These are phyloP conservation scores for Drosophila mayaguana DNA, from an alignment of 2,888 invertebrate species.

Conservation along the genomic window DNA sequence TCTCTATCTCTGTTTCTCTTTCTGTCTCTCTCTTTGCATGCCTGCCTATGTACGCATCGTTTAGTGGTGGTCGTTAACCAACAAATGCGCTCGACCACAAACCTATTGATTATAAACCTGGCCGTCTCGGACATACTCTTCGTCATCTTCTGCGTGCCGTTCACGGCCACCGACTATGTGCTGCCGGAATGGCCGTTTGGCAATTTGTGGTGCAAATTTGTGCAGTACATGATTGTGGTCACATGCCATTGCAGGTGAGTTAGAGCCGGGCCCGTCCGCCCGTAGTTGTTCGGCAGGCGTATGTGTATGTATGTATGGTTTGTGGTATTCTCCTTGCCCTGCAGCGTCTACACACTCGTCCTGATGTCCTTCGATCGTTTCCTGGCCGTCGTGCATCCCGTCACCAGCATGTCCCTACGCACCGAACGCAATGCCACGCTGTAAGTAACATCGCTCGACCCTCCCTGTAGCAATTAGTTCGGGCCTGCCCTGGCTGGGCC, in stretches of 20 bases:
- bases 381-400: slow-evolving; percentile 96
- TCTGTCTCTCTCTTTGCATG: slow-evolving; percentile 10
- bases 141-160: slow-evolving; percentile 96
- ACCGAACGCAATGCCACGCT: slow-evolving; percentile 92
- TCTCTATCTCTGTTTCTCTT: not conserved
- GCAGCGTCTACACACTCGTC: slow-evolving; percentile 95
- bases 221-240: slow-evolving; percentile 96
- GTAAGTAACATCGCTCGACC: slow-evolving; percentile 75
- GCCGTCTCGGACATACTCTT: slow-evolving; percentile 96
- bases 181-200: slow-evolving; percentile 96
- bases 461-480: slow-evolving; percentile 33
- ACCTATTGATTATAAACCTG: slow-evolving; percentile 95
- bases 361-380: slow-evolving; percentile 97
- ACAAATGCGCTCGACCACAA: slow-evolving; percentile 97
- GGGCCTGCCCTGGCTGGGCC: not conserved
- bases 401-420: slow-evolving; percentile 93
- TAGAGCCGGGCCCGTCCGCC: no score
- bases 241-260: slow-evolving; percentile 91
- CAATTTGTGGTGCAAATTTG: slow-evolving; percentile 92
- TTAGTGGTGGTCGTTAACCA: slow-evolving; percentile 93
- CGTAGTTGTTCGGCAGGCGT: no score
- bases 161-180: slow-evolving; percentile 96
- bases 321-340: not conserved
- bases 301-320: no score
- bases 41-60: slow-evolving; percentile 40